Evolutionary conservation across 2,888 invertebrate genomes (phyloP).

Genomic region (Nemapogon koenigi): DNA sequence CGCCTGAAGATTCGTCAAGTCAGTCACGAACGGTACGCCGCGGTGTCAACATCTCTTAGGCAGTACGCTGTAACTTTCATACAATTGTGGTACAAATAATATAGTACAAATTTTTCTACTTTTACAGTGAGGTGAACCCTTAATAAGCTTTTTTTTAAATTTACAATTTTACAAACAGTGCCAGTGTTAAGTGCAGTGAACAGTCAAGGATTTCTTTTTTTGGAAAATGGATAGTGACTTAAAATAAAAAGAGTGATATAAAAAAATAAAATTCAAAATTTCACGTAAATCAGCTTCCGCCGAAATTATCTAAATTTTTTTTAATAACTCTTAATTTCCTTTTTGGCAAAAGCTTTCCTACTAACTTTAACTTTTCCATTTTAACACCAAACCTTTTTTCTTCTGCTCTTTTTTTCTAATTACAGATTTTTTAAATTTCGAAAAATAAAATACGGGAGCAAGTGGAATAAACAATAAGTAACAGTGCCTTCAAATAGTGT

Average conservation of each 20-base stretch:
- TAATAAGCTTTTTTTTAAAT: conserved; percentile 20
- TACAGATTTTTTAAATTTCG: conserved; percentile 39
- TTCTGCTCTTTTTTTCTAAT: conserved; percentile 46
- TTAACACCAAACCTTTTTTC: conserved; percentile 36
- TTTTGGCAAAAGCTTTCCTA: conserved; percentile 29
- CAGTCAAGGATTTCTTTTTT: too few relatives aligned
- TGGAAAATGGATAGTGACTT: too few relatives aligned
- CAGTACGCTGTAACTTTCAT: conserved; percentile 24
- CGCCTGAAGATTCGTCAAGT: conserved; percentile 57
- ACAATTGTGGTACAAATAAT: conserved; percentile 27
- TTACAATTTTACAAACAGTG: conserved; percentile 40
- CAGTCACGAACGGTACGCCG: conserved; percentile 51
- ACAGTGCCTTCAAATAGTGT: conserved; percentile 46
- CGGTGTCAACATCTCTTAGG: conserved; percentile 46
- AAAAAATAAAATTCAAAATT: too few relatives aligned
- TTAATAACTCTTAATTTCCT: conserved; percentile 21
- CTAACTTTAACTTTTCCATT: conserved; percentile 9
- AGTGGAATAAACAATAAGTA: conserved; percentile 36
- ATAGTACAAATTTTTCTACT: conserved; percentile 58
- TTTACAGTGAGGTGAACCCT: conserved; percentile 47
- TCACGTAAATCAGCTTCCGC: too few relatives aligned
- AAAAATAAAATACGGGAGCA: conserved; percentile 43
- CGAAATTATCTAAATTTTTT: too few relatives aligned
- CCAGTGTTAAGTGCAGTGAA: too few relatives aligned
- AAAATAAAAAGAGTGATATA: too few relatives aligned